Conservation (phyloP, 1,140 invertebrate genomes). For the Drosophila micromelanica region DNA sequence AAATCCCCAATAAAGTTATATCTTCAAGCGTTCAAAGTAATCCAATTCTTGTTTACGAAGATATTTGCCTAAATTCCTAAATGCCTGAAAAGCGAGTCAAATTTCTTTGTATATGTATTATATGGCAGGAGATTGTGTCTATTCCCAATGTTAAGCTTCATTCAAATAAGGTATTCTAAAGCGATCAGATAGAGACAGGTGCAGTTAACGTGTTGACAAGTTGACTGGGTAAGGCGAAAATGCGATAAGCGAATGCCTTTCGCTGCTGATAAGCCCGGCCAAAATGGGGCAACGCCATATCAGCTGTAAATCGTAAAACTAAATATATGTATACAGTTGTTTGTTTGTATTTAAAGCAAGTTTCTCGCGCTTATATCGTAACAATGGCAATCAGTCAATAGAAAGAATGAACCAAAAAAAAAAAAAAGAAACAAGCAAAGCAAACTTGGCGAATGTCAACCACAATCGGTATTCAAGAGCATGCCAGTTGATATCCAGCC, state of each 20-base stretch:
- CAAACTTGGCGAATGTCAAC: background rate
- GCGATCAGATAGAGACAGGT: constrained; percentile 1
- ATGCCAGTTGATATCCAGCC: background rate
- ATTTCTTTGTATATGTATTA: too few relatives aligned
- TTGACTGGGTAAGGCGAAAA: constrained; percentile 10
- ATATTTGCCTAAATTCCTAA: too few relatives aligned
- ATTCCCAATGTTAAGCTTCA: too few relatives aligned
- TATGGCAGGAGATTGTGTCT: too few relatives aligned
- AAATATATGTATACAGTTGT: constrained; percentile 8
- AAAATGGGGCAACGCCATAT: constrained; percentile 35
- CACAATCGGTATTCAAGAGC: background rate
- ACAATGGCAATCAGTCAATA: constrained; percentile 28
- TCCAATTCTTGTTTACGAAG: too few relatives aligned
- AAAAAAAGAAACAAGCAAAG: background rate
- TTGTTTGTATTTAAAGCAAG: background rate
- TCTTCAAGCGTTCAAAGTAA: too few relatives aligned
- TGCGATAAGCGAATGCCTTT: constrained; percentile 35
- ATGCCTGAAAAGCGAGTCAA: too few relatives aligned
- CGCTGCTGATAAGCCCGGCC: constrained; percentile 35
- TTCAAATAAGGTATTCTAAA: background rate
- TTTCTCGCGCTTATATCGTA: constrained; percentile 6
- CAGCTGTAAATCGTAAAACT: constrained; percentile 39
- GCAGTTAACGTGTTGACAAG: constrained; percentile 15
- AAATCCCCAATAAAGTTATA: too few relatives aligned
- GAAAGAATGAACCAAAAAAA: constrained; percentile 1